Conservation (phyloP, 1,140 invertebrate genomes). For the Monomorium pharaonis region DNA sequence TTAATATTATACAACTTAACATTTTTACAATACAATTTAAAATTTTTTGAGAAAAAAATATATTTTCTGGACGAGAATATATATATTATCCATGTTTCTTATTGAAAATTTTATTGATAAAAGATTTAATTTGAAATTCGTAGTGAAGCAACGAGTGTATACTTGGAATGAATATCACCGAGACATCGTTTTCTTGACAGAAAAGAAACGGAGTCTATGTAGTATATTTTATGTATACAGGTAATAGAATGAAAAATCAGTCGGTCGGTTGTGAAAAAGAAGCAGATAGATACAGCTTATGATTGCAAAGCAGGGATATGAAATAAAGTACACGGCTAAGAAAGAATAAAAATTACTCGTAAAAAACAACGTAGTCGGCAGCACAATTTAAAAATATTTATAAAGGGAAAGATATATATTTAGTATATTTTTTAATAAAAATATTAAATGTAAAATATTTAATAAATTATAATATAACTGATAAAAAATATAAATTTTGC, state of each 20-base stretch:
- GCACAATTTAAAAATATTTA: neutral
- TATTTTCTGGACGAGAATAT: no score
- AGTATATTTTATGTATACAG: neutral
- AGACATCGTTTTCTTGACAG: constrained; percentile 1
- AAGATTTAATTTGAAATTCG: neutral
- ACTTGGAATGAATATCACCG: neutral
- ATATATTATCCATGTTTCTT: neutral
- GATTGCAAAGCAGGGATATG: neutral
- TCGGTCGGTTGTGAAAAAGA: constrained; percentile 8
- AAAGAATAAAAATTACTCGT: neutral
- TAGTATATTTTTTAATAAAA: no score
- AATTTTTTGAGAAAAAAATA: neutral
- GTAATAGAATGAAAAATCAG: constrained; percentile 30
- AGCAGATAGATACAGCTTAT: neutral
- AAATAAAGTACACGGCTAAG: neutral
- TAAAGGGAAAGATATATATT: no score
- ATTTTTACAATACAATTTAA: no score
- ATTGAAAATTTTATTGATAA: neutral
- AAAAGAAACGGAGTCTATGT: neutral
- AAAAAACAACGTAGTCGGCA: neutral
- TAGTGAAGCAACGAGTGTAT: neutral
- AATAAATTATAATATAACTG: neutral
- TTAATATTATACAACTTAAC: no score
- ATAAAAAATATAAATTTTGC: neutral
- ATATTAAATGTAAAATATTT: neutral